Evolutionary conservation across 1,140 invertebrate genomes (phyloP), one percentile per base, ranked within the genome.

Genomic region (Oscheius sp.): DNA sequence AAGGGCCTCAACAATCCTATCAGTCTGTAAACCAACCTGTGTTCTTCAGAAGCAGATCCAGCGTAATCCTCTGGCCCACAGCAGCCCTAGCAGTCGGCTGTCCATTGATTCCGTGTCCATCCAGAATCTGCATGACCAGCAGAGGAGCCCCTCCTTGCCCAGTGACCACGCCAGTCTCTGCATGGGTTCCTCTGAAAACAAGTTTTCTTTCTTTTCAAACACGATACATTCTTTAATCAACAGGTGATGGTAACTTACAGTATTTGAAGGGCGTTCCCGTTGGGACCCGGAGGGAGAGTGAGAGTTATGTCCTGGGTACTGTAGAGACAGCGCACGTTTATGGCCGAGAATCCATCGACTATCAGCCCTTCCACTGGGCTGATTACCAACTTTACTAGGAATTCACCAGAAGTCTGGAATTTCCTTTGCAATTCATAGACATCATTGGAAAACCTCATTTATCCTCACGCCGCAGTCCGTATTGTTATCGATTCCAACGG

Each of bases 11-110:
- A 1, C 1, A n/a, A n/a, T n/a, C n/a, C n/a, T n/a, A n/a, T n/a
- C n/a, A n/a, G n/a, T n/a, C n/a, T n/a, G n/a, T n/a, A n/a, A n/a
- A n/a, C n/a, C n/a, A 31, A 75, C 74, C 58, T 29, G 74, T 75
- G 65, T 76, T 62, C 31, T 74, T 58, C 67, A 76, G 45, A 15
- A 68, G 31, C 32, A 74, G 42, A 65, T 76, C 74, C 46, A 76
- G 35, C 28, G 74, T 76, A 55, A 76, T 76, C 59, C 71, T 29
- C 38, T 76, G 74, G n/a, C 74, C 74, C 23, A 76, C 74, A 3
- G 36, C 36, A 1, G 74, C 74, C 64, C 42, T 63, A 26, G 45
- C 42, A 28, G 75, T 42, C 15, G 63, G 34, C 23, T 77, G 23
- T 35, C 74, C 74, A 15, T 49, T 26, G 63, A 76, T 74, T 15